These are phyloP conservation scores for Himalopsyche anomala DNA, from an alignment of 2,888 invertebrate genomes.

Conservation along the genomic window DNA sequence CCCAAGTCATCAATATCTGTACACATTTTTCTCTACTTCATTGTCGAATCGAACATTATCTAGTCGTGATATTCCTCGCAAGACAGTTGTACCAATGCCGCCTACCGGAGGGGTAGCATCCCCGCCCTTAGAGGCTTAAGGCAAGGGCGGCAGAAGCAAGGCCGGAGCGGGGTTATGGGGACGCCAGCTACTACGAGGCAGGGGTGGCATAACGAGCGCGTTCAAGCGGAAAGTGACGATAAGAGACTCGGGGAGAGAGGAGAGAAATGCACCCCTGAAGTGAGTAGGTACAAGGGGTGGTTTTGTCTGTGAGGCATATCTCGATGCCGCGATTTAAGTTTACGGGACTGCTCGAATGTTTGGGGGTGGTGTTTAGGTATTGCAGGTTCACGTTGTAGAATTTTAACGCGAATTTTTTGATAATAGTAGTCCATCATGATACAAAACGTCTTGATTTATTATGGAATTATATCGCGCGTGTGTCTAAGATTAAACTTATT, in stretches of 20 bases:
- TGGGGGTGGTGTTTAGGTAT: constrained; percentile 12
- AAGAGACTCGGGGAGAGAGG: constrained; percentile 68
- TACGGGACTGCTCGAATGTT: constrained; percentile 37
- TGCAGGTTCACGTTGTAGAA: constrained; percentile 3
- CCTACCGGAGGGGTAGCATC: constrained; percentile 10
- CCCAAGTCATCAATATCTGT: constrained; percentile 26
- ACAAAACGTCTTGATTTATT: too few species aligned
- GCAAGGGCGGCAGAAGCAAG: constrained; percentile 23
- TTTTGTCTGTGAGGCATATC: constrained; percentile 43
- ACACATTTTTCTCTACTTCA: constrained; percentile 8
- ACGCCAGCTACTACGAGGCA: constrained; percentile 53
- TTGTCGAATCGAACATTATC: constrained; percentile 24
- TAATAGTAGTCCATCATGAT: not conserved
- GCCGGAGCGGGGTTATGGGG: constrained; percentile 46
- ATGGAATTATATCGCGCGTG: too few species aligned
- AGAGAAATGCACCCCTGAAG: constrained; percentile 43
- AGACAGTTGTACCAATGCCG: not conserved
- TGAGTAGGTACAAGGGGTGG: constrained; percentile 42
- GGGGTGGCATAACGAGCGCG: constrained; percentile 73
- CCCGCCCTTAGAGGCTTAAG: constrained; percentile 34
- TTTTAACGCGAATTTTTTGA: not conserved
- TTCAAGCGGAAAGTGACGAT: constrained; percentile 78
- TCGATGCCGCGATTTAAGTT: constrained; percentile 41
- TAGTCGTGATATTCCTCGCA: constrained; percentile 49
- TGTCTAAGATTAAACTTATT: too few species aligned